Evolutionary conservation across 2,113 vertebrate genomes (phyloP), one percentile per base, ranked within the genome.

Genomic region (Xerus inauris): DNA sequence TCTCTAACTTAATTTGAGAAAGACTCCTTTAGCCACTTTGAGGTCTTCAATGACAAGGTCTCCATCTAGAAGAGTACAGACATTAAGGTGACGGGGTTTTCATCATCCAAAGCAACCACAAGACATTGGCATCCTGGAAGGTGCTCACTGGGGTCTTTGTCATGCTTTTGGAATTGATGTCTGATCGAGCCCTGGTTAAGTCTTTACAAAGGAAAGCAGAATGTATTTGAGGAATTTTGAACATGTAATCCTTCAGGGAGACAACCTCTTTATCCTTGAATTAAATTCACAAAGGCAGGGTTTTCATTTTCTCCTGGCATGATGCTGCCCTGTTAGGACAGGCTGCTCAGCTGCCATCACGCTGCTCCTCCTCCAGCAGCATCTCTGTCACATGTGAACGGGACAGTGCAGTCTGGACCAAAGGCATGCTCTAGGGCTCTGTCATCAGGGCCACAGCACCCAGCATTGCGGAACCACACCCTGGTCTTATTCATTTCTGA

Each of bases 401-500:
- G 84, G 22, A 71, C 72, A 32, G 8, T 0, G 6, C 8, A n/a
- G 69, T 6, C 42, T 40, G 67, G n/a, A 59, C 71, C 42, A 26
- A 6, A 0, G 3, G n/a, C 45, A 6, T 7, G 6, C 30, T 42
- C 67, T n/a, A 22, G 24, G 71, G 16, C 35, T 77, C 45, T 77
- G 59, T 38, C 45, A 32, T n/a, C 69, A 35, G 49, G 62, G 26
- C 6, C 62, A 69, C 10, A 28, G 57, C 10, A 42, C 32, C 38
- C 20, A 71, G 59, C 76, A 81, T 17, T 17, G 20, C 4, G 90
- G 91, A 73, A 49, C 24, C 80, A 24, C 8, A 9, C 7, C 13
- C 79, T 65, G 65, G 38, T 97, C 95, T 97, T 75, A 64, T 12
- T 94, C 93, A 92, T 75, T 83, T 82, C 40, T 84, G 35, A 45